A percentile compares a stretch with the other conserved stretches of the same genome.
Conservation (phyloP, 2,113 vertebrate genomes). For the Ciconia stormi region DNA sequence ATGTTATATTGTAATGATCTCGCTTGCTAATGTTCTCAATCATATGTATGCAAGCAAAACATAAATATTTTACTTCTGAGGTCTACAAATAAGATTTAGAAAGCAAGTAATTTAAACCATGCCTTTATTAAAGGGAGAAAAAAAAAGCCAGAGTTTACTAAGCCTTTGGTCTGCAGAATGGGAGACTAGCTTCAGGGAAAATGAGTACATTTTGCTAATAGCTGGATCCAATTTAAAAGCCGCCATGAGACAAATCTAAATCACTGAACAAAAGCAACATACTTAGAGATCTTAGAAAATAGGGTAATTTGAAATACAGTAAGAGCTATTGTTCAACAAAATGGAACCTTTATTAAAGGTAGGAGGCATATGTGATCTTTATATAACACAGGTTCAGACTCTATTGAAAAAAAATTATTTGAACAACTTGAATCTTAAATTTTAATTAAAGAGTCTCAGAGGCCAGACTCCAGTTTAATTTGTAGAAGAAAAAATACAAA, state of each 20-base stretch:
- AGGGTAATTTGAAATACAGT: background rate
- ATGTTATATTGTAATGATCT: background rate
- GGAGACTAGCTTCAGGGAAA: slow-evolving; percentile 24
- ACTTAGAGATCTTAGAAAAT: background rate
- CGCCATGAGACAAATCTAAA: slow-evolving; percentile 9
- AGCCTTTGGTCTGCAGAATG: slow-evolving; percentile 10
- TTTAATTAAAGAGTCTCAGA: background rate
- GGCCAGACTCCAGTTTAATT: background rate
- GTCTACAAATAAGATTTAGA: background rate
- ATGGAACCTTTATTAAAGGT: background rate
- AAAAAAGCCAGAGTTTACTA: background rate
- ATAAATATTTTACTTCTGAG: background rate
- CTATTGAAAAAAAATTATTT: background rate
- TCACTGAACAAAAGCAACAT: slow-evolving; percentile 20
- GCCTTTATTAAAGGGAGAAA: background rate
- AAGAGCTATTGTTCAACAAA: background rate
- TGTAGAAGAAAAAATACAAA: background rate
- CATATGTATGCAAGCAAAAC: background rate
- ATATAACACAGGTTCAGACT: background rate
- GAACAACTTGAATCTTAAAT: background rate
- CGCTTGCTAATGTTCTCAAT: background rate
- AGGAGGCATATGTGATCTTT: background rate
- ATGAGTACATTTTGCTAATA: slow-evolving; percentile 37
- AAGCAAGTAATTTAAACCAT: slow-evolving; percentile 40
- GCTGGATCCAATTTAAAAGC: slow-evolving; percentile 59